phyloP scores from a whole-genome alignment of 2,888 invertebrate species.

The Rhamnusium bicolor region DNA sequence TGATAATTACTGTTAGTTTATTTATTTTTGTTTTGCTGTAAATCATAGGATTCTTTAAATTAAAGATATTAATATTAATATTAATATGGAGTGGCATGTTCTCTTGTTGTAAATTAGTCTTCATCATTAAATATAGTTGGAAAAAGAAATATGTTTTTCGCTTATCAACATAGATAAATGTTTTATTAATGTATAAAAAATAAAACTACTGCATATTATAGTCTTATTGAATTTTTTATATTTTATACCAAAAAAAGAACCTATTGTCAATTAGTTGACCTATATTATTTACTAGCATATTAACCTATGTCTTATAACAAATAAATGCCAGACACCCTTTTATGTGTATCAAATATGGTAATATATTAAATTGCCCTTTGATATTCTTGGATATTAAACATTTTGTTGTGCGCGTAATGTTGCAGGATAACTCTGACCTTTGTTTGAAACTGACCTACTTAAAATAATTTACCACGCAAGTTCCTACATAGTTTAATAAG shows the following conservation, averaged over 20 bases:
- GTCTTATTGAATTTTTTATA: no score
- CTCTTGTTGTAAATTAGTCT: no score
- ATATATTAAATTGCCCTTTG: background rate
- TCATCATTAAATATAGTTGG: no score
- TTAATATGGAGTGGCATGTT: no score
- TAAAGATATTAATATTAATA: no score
- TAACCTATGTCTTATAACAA: background rate
- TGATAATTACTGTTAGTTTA: no score
- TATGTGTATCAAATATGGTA: background rate
- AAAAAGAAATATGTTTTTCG: no score
- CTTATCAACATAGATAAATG: no score
- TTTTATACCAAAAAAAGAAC: background rate
- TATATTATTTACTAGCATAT: background rate
- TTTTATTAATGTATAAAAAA: no score
- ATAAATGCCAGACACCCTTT: background rate
- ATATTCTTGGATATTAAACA: background rate
- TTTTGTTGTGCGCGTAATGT: background rate
- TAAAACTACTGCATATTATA: no score
- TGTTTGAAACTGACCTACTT: constrained; percentile 12
- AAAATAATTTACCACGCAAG: constrained; percentile 1
- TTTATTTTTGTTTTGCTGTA: no score
- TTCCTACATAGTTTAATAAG: background rate
- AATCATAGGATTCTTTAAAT: no score
- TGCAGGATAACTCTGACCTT: background rate
- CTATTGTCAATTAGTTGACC: background rate